Evolutionary conservation across 2,797 vertebrate species (phyloP).

Genomic region (Microchirus variegatus): DNA sequence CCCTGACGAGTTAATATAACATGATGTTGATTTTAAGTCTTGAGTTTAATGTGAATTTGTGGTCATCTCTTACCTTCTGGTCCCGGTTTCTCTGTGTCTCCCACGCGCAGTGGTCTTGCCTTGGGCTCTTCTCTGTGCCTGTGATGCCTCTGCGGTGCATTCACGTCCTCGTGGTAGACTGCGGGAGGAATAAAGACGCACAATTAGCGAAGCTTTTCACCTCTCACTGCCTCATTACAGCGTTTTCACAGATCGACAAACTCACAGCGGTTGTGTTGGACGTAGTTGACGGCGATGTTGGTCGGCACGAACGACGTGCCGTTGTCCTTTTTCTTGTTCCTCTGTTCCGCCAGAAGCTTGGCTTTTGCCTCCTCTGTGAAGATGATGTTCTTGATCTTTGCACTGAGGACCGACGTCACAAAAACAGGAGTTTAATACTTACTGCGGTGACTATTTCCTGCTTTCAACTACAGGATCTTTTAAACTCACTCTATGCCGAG

Average conservation of each 20-base stretch:
- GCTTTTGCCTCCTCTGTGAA: conserved; percentile 97
- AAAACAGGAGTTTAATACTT: not conserved
- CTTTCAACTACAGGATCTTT: not conserved
- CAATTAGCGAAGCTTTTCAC: conserved; percentile 3
- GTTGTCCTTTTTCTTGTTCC: conserved; percentile 96
- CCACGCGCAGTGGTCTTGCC: conserved; percentile 91
- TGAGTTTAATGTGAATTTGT: not conserved
- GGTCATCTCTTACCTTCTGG: conserved; percentile 86
- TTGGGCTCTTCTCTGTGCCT: conserved; percentile 94
- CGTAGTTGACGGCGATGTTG: conserved; percentile 97
- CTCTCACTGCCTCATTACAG: not conserved
- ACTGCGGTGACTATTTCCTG: not conserved
- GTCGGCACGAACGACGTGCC: conserved; percentile 98
- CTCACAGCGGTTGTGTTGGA: conserved; percentile 98
- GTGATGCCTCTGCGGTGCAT: conserved; percentile 91
- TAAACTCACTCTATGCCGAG: conserved; percentile 92
- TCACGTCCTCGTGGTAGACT: conserved; percentile 96
- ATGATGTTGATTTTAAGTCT: too few species aligned
- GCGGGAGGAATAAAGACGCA: conserved; percentile 18
- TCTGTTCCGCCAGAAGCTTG: conserved; percentile 93
- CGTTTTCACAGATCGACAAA: conserved; percentile 21
- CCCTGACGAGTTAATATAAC: too few species aligned
- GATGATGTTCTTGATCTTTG: conserved; percentile 99
- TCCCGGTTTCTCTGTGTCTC: conserved; percentile 94
- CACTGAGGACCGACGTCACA: conserved; percentile 75